Evolutionary conservation across 2,113 vertebrate species (phyloP), one percentile per base, ranked within the genome.

Genomic region (Sander lucioperca): DNA sequence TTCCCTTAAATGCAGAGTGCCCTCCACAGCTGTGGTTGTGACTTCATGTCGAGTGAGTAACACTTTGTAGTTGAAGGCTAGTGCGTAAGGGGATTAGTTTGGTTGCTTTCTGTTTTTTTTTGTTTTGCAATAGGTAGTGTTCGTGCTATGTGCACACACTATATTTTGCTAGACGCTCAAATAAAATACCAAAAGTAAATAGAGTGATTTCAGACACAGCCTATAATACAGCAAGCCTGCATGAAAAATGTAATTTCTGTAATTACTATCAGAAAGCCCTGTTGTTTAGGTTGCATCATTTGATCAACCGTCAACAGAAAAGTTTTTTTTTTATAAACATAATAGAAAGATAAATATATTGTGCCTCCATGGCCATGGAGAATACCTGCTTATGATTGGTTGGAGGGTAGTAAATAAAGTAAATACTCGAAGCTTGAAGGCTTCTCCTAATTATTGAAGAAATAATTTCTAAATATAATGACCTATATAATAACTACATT

Each of bases 1-100:
- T 76, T 54, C 11, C 33, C 19, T 56, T 45, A 3, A 59, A 3
- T 77, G 7, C n/a, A 11, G 3, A 63, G 50, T n/a, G 9, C 47
- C 36, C 27, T 25, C 19, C 18, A 61, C 58, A 57, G 48, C 79
- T 33, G 30, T 33, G 30, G 4, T 4, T 33, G 30, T 23, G 54
- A 45, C 27, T 54, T 77, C 0, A 13, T 50, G 15, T 54, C 2
- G 30, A 67, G 27, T 23, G 62, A 25, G 25, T 25, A 2, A 51
- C 9, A n/a, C 16, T 14, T 33, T 33, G 33, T 33, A 33, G 33
- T 33, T 33, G 33, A 33, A 33, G 3, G 48, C 5, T 50, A 4
- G 56, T 47, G 30, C 2, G 10, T 48, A 47, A 6, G 39, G 19
- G 54, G 39, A 86, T 80, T 61, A 50, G 13, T 75, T 67, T 51